phyloP scores from a whole-genome alignment of 2,888 invertebrate genomes.

The Ethmia dodecea region DNA sequence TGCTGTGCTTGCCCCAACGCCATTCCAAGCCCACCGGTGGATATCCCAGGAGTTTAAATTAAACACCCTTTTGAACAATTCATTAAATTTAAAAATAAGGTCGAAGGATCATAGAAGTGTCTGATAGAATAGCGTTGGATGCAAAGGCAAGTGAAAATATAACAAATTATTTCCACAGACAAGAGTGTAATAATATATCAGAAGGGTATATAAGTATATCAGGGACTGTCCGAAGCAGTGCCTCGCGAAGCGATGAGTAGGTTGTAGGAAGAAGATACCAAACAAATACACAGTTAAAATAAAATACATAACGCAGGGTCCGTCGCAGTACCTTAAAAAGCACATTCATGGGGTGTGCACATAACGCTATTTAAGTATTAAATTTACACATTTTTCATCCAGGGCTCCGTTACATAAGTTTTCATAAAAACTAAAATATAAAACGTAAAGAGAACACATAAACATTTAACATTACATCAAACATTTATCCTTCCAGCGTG shows the following conservation, averaged over 20 bases:
- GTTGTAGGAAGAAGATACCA: slow-evolving; percentile 42
- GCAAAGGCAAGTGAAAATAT: slow-evolving; percentile 26
- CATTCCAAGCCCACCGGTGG: too few species aligned
- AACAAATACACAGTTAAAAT: slow-evolving; percentile 55
- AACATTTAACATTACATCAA: slow-evolving; percentile 44
- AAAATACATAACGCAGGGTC: slow-evolving; percentile 59
- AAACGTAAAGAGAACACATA: slow-evolving; percentile 33
- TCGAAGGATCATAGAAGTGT: too few species aligned
- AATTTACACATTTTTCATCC: slow-evolving; percentile 40
- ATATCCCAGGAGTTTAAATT: too few species aligned
- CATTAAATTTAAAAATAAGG: too few species aligned
- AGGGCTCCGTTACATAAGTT: slow-evolving; percentile 61
- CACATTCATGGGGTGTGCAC: slow-evolving; percentile 76
- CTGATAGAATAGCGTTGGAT: slow-evolving; percentile 43
- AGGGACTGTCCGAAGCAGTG: slow-evolving; percentile 65
- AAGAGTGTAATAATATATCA: slow-evolving; percentile 36
- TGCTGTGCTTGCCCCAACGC: slow-evolving; percentile 5
- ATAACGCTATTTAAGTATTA: slow-evolving; percentile 41
- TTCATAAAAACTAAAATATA: slow-evolving; percentile 33
- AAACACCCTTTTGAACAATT: too few species aligned
- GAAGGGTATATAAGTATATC: slow-evolving; percentile 50
- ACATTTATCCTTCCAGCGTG: slow-evolving; percentile 32
- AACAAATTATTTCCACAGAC: slow-evolving; percentile 35
- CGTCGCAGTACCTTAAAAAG: slow-evolving; percentile 66
- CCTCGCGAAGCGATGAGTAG: slow-evolving; percentile 65